Percentiles rank a stretch among this genome's conserved stretches.
phyloP scores from a whole-genome alignment of 2,888 invertebrate genomes.

The Auanema freiburgensis region DNA sequence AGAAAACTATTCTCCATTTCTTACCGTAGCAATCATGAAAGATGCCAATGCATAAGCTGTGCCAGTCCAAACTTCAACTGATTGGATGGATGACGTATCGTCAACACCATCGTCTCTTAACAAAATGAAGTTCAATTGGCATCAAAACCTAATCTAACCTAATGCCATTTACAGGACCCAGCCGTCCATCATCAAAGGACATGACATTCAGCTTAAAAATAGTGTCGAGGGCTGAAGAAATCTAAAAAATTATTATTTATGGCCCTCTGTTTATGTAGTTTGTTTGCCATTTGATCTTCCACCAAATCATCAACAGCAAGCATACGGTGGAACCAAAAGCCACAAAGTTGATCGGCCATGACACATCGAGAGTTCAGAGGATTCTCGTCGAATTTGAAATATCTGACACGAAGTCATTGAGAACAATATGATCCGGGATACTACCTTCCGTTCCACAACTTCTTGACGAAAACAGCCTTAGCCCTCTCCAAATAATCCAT shows the following conservation, averaged over 20 bases:
- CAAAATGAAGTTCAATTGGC: slow-evolving; percentile 2
- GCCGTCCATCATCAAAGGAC: slow-evolving; percentile 76
- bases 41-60: slow-evolving; percentile 83
- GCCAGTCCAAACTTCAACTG: slow-evolving; percentile 90
- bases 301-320: slow-evolving; percentile 31
- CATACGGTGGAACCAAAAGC: slow-evolving; percentile 79
- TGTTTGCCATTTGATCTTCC: slow-evolving; percentile 60
- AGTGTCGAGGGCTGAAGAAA: slow-evolving; percentile 72
- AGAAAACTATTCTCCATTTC: slow-evolving; percentile 6
- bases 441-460: slow-evolving; percentile 49
- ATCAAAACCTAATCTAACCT: slow-evolving; percentile 60
- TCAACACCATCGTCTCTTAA: slow-evolving; percentile 68
- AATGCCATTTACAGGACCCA: slow-evolving; percentile 89
- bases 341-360: slow-evolving; percentile 91
- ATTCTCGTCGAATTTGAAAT: slow-evolving; percentile 76
- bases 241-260: slow-evolving; percentile 10
- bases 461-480: slow-evolving; percentile 27
- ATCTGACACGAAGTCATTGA: slow-evolving; percentile 51
- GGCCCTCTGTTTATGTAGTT: slow-evolving; percentile 71
- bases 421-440: background rate
- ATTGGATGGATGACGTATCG: slow-evolving; percentile 78
- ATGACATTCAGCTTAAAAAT: slow-evolving; percentile 83
- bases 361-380: slow-evolving; percentile 73
- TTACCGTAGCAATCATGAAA: slow-evolving; percentile 73
- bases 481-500: slow-evolving; percentile 30